Evolutionary conservation across 2,888 invertebrate genomes (phyloP).

Genomic region (Mayetiola destructor): DNA sequence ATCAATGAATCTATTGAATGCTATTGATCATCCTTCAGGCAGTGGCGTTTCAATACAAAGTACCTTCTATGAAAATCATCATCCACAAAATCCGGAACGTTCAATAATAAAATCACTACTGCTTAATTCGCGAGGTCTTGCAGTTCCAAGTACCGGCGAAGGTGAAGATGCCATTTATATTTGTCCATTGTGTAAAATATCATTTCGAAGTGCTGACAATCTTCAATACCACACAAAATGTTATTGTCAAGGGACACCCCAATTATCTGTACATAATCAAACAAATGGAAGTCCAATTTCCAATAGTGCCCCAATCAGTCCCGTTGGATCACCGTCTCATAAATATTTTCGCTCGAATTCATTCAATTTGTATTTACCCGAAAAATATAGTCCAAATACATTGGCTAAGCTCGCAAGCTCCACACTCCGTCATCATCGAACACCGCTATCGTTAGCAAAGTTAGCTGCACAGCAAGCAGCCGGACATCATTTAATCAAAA

Average conservation of each 20-base stretch:
- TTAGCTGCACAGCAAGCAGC: conserved; percentile 16
- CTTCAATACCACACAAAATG: conserved; percentile 64
- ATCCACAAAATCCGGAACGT: conserved; percentile 51
- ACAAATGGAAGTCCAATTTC: conserved; percentile 25
- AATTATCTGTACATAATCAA: conserved; percentile 1
- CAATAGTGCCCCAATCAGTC: conserved; percentile 33
- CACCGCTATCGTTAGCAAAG: conserved; percentile 25
- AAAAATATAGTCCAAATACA: conserved; percentile 36
- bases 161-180: conserved; percentile 48
- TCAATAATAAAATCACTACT: conserved; percentile 66
- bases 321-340: conserved; percentile 31
- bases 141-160: conserved; percentile 37
- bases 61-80: conserved; percentile 27
- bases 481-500: not conserved
- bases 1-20: conserved; percentile 20
- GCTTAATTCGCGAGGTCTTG: conserved; percentile 46
- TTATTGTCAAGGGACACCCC: conserved; percentile 53
- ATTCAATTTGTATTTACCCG: conserved; percentile 42
- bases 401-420: conserved; percentile 31
- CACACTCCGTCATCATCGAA: conserved; percentile 32
- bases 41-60: conserved; percentile 29
- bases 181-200: conserved; percentile 63
- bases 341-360: conserved; percentile 45
- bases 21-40: conserved; percentile 17
- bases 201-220: conserved; percentile 66